phyloP scores from a whole-genome alignment of 2,888 invertebrate genomes.

The Chloroclysta siterata region DNA sequence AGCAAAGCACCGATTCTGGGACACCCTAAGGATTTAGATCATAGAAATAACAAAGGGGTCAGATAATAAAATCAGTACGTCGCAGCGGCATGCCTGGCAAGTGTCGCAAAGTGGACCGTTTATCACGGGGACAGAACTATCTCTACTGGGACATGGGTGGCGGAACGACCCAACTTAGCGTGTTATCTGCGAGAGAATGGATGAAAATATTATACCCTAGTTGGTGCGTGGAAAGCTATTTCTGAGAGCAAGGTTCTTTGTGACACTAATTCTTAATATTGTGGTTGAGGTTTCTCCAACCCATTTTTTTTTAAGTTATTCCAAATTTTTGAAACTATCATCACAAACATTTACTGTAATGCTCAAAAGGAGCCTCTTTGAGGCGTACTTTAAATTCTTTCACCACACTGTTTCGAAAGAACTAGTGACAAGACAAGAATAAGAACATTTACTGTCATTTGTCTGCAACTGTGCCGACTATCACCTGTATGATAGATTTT shows the following conservation, averaged over 20 bases:
- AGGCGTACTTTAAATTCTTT: too few species aligned
- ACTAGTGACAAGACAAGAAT: too few species aligned
- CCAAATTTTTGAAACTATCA: too few species aligned
- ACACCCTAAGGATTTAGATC: constrained; percentile 6
- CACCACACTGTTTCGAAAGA: too few species aligned
- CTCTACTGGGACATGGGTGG: constrained; percentile 42
- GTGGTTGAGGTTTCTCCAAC: background rate
- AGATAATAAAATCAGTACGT: constrained; percentile 25
- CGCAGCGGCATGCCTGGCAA: constrained; percentile 40
- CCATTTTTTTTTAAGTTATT: too few species aligned
- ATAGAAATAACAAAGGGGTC: constrained; percentile 29
- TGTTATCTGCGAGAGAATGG: constrained; percentile 48
- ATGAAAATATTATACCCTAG: constrained; percentile 50
- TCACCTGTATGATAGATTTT: too few species aligned
- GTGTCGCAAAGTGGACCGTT: constrained; percentile 51
- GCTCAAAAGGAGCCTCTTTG: too few species aligned
- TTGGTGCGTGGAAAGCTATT: constrained; percentile 37
- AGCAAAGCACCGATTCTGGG: too few species aligned
- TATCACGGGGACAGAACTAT: constrained; percentile 47
- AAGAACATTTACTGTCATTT: too few species aligned
- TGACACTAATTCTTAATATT: constrained; percentile 2
- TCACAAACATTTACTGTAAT: too few species aligned
- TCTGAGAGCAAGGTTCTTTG: constrained; percentile 17
- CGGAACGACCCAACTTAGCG: constrained; percentile 47
- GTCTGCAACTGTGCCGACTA: too few species aligned